Evolutionary conservation across 2,888 invertebrate genomes (phyloP), one percentile per base, ranked within the genome.

Genomic region (Drosophila niveifrons): DNA sequence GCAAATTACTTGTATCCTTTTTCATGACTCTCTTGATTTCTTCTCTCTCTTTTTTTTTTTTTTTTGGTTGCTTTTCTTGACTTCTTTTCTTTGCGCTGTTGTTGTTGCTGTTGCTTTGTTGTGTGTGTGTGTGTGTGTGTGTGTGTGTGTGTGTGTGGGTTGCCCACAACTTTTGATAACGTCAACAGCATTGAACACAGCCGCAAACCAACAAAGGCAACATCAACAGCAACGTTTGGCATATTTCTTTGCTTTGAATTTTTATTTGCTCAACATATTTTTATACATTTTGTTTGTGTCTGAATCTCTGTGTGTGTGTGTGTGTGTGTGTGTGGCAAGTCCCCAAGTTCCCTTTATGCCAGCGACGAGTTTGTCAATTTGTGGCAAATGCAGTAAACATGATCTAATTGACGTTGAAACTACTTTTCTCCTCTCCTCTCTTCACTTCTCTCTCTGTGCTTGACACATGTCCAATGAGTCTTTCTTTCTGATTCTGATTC

Each of bases 1-100:
- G 89, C 88, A 85, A 85, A 84, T 85, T 86, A 80, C 85, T 88
- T 89, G 86, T 85, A 85, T 88, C 90, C 89, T 83, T 88, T 88
- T 80, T 72, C 69, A 75, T 82, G 79, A 82, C 83, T 80, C 69
- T 72, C 77, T 75, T 80, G 80, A 72, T 86, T 79, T 77, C 66
- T 68, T 36, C 28, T 48, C 51, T 62, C 18, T 47, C 29, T 39
- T 15, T 41, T 39, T 39, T 8, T 13, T 39, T n/a, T n/a, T 34
- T 3, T 36, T 11, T 3, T 36, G 4, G n/a, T 31, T 59, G 7
- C 47, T 50, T 39, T 31, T 39, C 10, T 23, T 31, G 46, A 48
- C 39, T 17, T 51, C 39, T 17, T 51, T 50, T 75, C 52, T 59
- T 61, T 56, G 6, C 31, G 15, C 36, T 17, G 15, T 9, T 61